phyloP scores from a whole-genome alignment of 53 echinoderm and acorn worm species.

The Mesocentrotus franciscanus region DNA sequence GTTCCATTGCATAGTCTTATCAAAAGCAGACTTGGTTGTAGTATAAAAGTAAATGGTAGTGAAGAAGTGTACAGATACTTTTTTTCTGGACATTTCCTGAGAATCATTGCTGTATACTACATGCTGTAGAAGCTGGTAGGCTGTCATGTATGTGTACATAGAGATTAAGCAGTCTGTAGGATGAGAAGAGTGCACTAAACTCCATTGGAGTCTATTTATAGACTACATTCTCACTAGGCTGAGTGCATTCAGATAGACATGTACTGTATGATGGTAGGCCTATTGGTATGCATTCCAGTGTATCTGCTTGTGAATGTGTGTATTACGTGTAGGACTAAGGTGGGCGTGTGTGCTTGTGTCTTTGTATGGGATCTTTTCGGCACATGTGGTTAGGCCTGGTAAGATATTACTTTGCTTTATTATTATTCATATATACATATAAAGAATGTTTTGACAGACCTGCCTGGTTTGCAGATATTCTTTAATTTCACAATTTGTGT shows the following conservation, averaged over 20 bases:
- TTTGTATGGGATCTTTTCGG: neutral
- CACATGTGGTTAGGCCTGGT: conserved; percentile 41
- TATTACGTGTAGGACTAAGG: neutral
- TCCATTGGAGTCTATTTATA: neutral
- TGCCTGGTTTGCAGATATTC: neutral
- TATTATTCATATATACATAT: neutral
- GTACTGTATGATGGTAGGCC: conserved; percentile 42
- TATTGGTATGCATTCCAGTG: conserved; percentile 25
- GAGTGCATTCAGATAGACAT: neutral
- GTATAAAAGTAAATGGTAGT: neutral
- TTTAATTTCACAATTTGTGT: neutral
- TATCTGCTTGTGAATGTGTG: neutral
- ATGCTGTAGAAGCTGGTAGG: neutral
- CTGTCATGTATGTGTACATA: neutral
- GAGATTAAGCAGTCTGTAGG: neutral
- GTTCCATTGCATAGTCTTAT: neutral
- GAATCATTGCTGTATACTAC: neutral
- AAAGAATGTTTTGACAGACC: neutral
- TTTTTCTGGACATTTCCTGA: neutral
- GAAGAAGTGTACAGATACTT: neutral
- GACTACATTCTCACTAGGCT: conserved; percentile 24
- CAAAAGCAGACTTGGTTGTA: neutral
- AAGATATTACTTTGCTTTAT: conserved; percentile 1
- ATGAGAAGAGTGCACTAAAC: conserved; percentile 19
- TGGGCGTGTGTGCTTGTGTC: conserved; percentile 45